Conservation (phyloP, 2,888 invertebrate species). For the Hemicrepidius hirtus region DNA sequence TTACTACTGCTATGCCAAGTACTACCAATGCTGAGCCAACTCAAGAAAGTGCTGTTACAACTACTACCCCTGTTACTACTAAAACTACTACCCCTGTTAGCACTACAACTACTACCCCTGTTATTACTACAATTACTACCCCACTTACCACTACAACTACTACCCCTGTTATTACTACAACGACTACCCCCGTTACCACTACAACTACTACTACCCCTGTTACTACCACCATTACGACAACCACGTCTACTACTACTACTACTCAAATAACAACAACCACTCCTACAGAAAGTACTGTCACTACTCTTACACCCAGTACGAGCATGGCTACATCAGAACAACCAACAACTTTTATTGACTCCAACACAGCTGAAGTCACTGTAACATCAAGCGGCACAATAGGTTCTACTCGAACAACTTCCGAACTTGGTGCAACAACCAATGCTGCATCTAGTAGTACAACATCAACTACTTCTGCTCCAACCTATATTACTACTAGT, state of each 20-base stretch:
- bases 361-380: not conserved
- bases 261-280: constrained; percentile 33
- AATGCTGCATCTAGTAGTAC: not conserved
- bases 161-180: not conserved
- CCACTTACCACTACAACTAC: not conserved
- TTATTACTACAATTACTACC: not conserved
- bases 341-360: not conserved
- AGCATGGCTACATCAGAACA: no score
- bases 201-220: constrained; percentile 38
- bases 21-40: not conserved
- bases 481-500: not conserved
- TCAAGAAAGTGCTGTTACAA: not conserved
- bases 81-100: constrained; percentile 21
- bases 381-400: not conserved
- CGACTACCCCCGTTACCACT: constrained; percentile 28
- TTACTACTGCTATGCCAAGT: constrained; percentile 33
- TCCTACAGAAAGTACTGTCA: constrained; percentile 11
- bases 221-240: constrained; percentile 41
- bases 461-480: not conserved
- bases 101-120: constrained; percentile 36
- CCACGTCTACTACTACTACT: constrained; percentile 22
- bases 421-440: not conserved
- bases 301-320: no score
- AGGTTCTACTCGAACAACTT: constrained; percentile 16
- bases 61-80: not conserved